A percentile compares a stretch with the other conserved stretches of the same genome.
Conservation (phyloP, 1,140 invertebrate species). For the Yoshiicerus persimilis region DNA sequence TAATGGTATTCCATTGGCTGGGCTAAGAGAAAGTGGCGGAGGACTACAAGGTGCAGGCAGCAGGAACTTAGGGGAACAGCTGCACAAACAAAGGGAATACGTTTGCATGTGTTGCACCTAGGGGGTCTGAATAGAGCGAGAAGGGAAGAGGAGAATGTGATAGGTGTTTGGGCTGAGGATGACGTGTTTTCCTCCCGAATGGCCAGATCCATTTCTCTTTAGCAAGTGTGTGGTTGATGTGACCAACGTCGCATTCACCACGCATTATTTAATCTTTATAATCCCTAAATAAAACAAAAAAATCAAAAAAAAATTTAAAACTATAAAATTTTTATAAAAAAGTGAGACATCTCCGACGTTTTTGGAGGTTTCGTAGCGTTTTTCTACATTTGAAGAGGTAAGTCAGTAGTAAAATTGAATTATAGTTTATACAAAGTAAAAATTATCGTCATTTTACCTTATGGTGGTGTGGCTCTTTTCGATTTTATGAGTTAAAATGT, state of each 20-base stretch:
- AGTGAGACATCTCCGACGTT: constrained; percentile 36
- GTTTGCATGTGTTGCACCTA: background rate
- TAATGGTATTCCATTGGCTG: background rate
- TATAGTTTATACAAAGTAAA: too few relatives aligned
- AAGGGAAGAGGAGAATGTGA: background rate
- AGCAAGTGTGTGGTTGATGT: constrained; percentile 43
- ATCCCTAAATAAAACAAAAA: constrained; percentile 44
- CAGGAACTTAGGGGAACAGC: background rate
- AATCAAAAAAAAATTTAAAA: constrained; percentile 45
- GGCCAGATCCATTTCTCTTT: constrained; percentile 43
- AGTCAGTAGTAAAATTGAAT: too few relatives aligned
- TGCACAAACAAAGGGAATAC: background rate
- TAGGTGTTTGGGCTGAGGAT: background rate
- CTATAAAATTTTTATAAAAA: constrained; percentile 43
- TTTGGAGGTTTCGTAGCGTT: constrained; percentile 45
- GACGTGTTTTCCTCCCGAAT: background rate
- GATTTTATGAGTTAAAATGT: too few relatives aligned
- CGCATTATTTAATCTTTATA: constrained; percentile 43
- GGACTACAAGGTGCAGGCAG: background rate
- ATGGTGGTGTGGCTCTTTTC: too few relatives aligned
- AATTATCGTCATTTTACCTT: too few relatives aligned
- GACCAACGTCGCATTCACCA: constrained; percentile 46
- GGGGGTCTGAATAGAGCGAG: background rate
- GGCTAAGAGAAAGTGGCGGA: background rate
- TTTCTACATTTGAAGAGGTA: constrained; percentile 28